Evolutionary conservation across 2,888 invertebrate genomes (phyloP).

Genomic region (Mongoloraphidia duomilia): DNA sequence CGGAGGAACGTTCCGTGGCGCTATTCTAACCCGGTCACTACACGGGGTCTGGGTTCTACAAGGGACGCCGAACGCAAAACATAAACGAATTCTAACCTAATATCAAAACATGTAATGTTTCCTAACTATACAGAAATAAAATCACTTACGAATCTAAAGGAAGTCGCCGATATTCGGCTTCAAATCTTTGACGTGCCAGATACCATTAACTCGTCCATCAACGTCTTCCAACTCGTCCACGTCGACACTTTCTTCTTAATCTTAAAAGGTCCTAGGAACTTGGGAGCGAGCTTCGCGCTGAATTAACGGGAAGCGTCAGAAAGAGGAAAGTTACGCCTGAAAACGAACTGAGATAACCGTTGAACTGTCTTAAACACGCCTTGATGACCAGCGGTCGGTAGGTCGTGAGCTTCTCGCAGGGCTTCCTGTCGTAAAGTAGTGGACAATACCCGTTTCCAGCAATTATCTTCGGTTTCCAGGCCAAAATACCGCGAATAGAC

Average conservation of each 20-base stretch:
- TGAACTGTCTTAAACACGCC: constrained; percentile 12
- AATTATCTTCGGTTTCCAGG: not conserved
- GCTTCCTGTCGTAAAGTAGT: not conserved
- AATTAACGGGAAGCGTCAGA: not conserved
- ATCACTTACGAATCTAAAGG: too few relatives aligned
- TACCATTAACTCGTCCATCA: too few relatives aligned
- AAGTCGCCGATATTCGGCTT: too few relatives aligned
- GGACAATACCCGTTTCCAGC: constrained; percentile 13
- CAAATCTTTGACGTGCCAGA: too few relatives aligned
- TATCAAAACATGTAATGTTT: too few relatives aligned
- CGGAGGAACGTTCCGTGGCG: too few relatives aligned
- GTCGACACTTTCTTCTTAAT: not conserved
- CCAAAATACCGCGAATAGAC: not conserved
- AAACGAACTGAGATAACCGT: constrained; percentile 7
- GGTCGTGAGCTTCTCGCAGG: constrained; percentile 8
- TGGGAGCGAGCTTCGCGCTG: not conserved
- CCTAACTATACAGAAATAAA: too few relatives aligned
- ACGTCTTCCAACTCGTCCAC: not conserved
- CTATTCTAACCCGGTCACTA: too few relatives aligned
- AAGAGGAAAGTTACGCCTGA: constrained; percentile 6
- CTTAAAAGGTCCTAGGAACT: not conserved
- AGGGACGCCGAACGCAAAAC: too few relatives aligned
- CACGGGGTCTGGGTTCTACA: too few relatives aligned
- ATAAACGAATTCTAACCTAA: too few relatives aligned
- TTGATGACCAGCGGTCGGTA: constrained; percentile 11